Conservation (phyloP, 2,113 vertebrate species). For the Hemichromis elongatus region DNA sequence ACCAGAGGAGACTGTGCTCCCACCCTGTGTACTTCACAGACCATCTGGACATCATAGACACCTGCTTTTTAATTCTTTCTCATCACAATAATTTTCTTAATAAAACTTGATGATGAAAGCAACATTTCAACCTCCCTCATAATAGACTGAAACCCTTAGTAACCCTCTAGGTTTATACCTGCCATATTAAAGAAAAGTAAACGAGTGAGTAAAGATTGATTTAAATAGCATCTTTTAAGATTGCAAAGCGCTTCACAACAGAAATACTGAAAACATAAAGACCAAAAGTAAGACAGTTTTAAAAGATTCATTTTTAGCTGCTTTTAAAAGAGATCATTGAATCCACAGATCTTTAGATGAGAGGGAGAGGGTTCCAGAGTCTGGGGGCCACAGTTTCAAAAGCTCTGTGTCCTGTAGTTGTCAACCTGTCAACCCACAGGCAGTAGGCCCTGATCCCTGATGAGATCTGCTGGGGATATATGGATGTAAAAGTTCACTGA, state of each 20-base stretch:
- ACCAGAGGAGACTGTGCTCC: background rate
- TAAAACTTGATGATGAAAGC: background rate
- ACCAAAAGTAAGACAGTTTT: background rate
- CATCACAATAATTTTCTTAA: background rate
- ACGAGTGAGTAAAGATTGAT: background rate
- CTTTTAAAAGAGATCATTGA: too few relatives aligned
- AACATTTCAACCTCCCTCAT: background rate
- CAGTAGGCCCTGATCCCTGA: background rate
- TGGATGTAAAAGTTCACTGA: background rate
- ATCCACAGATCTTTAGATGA: background rate
- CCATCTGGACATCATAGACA: background rate
- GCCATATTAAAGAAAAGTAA: background rate
- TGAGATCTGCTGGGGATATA: background rate
- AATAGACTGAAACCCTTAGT: background rate
- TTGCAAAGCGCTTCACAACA: background rate
- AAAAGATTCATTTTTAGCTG: background rate
- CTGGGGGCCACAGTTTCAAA: background rate
- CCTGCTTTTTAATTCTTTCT: background rate
- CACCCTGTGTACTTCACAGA: background rate
- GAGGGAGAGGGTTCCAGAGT: background rate
- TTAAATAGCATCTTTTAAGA: background rate
- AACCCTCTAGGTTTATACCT: background rate
- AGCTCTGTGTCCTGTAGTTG: background rate
- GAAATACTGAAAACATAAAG: background rate
- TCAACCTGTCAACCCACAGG: background rate